A percentile compares a stretch with the other conserved stretches of the same genome.
Evolutionary conservation across 2,888 invertebrate genomes (phyloP).

Genomic region (Hypena proboscidalis): DNA sequence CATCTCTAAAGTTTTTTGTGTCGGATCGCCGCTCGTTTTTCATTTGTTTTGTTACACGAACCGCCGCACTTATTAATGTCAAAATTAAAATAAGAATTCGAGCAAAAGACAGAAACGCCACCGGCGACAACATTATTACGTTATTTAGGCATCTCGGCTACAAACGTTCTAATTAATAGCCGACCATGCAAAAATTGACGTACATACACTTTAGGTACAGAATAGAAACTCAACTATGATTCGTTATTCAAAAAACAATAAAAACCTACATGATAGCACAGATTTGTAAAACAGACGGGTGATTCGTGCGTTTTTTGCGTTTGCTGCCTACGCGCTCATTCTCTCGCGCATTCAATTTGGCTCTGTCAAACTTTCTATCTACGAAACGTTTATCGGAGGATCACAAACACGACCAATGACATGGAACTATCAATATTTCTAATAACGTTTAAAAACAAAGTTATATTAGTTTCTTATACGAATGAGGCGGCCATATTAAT

Average conservation of each 20-base stretch:
- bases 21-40: slow-evolving; percentile 71
- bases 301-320: slow-evolving; percentile 59
- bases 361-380: slow-evolving; percentile 79
- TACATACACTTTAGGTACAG: slow-evolving; percentile 31
- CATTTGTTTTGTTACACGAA: slow-evolving; percentile 74
- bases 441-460: slow-evolving; percentile 84
- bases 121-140: slow-evolving; percentile 75
- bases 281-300: slow-evolving; percentile 58
- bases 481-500: slow-evolving; percentile 80
- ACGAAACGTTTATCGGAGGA: slow-evolving; percentile 76
- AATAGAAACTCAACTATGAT: slow-evolving; percentile 23
- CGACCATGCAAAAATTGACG: slow-evolving; percentile 59
- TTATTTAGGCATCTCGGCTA: slow-evolving; percentile 61
- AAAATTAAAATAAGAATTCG: slow-evolving; percentile 74
- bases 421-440: slow-evolving; percentile 85
- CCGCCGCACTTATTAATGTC: slow-evolving; percentile 73
- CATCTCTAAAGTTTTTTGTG: slow-evolving; percentile 76
- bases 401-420: slow-evolving; percentile 82
- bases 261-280: slow-evolving; percentile 38
- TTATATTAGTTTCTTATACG: slow-evolving; percentile 77
- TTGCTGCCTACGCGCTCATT: slow-evolving; percentile 64
- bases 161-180: slow-evolving; percentile 67
- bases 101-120: slow-evolving; percentile 67
- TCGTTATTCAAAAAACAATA: slow-evolving; percentile 38
- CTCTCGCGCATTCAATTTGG: slow-evolving; percentile 71